phyloP scores from a whole-genome alignment of 2,888 invertebrate species.

The Hemaris fuciformis region DNA sequence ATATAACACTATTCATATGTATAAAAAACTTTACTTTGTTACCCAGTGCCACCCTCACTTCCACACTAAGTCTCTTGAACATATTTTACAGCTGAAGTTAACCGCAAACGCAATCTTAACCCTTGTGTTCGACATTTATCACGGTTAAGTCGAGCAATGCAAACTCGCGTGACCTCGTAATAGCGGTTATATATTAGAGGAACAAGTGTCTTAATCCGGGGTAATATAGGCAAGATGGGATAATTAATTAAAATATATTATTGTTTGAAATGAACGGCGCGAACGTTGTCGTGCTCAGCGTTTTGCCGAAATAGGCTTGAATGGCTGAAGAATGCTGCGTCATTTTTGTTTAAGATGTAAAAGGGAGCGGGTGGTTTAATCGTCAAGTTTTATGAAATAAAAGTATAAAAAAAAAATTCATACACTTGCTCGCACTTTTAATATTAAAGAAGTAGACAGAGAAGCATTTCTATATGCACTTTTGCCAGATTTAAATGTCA shows the following conservation, averaged over 20 bases:
- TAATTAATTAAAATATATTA: constrained; percentile 8
- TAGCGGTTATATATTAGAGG: neutral
- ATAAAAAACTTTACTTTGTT: too few species aligned
- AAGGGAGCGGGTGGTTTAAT: neutral
- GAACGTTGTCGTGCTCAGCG: neutral
- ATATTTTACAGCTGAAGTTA: neutral
- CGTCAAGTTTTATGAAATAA: too few species aligned
- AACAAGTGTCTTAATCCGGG: neutral
- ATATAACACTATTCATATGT: too few species aligned
- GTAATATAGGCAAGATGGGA: neutral
- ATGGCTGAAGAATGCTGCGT: constrained; percentile 4
- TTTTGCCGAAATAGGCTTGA: neutral
- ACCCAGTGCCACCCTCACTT: too few species aligned
- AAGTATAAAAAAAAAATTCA: too few species aligned
- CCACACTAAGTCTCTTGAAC: too few species aligned
- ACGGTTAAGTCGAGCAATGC: neutral
- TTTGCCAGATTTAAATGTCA: too few species aligned
- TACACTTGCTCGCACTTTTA: neutral
- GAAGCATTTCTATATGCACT: too few species aligned
- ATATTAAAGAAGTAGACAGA: too few species aligned
- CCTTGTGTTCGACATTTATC: neutral
- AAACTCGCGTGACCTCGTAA: neutral
- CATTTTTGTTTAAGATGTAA: neutral
- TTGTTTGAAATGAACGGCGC: constrained; percentile 7
- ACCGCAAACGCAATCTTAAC: neutral